Evolutionary conservation across 2,888 invertebrate genomes (phyloP).

Genomic region (Stratiomys singularior): DNA sequence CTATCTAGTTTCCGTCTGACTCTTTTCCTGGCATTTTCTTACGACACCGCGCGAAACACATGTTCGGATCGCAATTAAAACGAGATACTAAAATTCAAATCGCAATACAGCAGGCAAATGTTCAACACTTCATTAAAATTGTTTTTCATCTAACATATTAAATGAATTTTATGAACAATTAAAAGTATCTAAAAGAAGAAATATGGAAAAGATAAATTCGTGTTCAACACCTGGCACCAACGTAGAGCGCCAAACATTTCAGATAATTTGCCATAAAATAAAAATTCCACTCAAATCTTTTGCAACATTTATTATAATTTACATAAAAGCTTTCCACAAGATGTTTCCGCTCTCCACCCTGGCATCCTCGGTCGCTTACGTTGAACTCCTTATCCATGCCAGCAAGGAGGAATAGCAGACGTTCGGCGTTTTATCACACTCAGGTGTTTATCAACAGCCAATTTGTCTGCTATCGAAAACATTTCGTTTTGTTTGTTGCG

Average conservation of each 20-base stretch:
- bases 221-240: too few relatives aligned
- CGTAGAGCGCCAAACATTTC: neutral
- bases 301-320: constrained; percentile 4
- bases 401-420: neutral
- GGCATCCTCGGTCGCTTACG: neutral
- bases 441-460: constrained; percentile 49
- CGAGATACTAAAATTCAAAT: too few relatives aligned
- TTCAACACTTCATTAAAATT: too few relatives aligned
- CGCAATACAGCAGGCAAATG: too few relatives aligned
- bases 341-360: neutral
- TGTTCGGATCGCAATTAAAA: too few relatives aligned
- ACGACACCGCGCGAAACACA: too few relatives aligned
- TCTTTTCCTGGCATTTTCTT: too few relatives aligned
- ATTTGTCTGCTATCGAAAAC: constrained; percentile 50
- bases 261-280: constrained; percentile 16
- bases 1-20: too few relatives aligned
- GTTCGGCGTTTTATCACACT: constrained; percentile 46
- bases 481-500: constrained; percentile 31
- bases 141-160: too few relatives aligned
- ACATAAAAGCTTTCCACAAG: constrained; percentile 11
- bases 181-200: too few relatives aligned
- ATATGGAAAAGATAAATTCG: too few relatives aligned
- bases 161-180: too few relatives aligned
- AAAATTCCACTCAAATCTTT: neutral
- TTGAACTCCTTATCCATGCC: neutral